Base-by-base conservation (phyloP, 2,113 vertebrate genomes). In the Hyaena hyaena region DNA sequence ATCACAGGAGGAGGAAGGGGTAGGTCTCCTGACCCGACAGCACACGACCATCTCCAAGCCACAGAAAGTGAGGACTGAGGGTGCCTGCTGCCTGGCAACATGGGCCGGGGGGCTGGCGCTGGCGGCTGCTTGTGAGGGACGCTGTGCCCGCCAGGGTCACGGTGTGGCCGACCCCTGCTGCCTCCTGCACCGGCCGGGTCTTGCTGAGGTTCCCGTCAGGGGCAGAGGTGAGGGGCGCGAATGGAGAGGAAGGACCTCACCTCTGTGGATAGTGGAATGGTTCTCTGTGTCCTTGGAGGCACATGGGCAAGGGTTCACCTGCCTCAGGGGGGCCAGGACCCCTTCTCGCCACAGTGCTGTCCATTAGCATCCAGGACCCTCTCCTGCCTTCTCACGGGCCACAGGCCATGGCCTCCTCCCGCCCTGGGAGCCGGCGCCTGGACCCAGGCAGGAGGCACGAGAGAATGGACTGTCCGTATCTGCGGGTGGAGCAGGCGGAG, bases 231-330 rank as follows among this genome's bases (percentile, higher is more conserved):
- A 71, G 33, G 50, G 53, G 53, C 15, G 14, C 53, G 4, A 9
- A 53, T 14, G 15, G 53, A 53, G 14, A 53, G 53, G 15, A 53
- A 14, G 53, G 53, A 53, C 14, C 14, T 53, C 12, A 53, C 53
- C 15, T 53, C 53, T 53, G 53, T 16, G 53, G 53, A 16, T 14
- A 53, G 53, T 16, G 4, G 53, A 53, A 3, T 16, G n/a, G n/a
- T 31, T 73, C 43, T 12, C 35, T 5, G 35, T 5, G 16, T 39
- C 48, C 80, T 43, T 19, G 7, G 31, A 45, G 23, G 2, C 15
- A 0, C 39, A 8, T 0, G 0, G 23, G 10, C 15, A 7, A 4
- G 10, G 0, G 2, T 14, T n/a, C 14, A 4, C 58, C 77, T 17
- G 1, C 16, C 24, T 9, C 35, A 0, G 43, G 33, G 1, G 4